A percentile compares a stretch with the other conserved stretches of the same genome.
Evolutionary conservation across 2,888 invertebrate genomes (phyloP).

Genomic region (Polia nebulosa): DNA sequence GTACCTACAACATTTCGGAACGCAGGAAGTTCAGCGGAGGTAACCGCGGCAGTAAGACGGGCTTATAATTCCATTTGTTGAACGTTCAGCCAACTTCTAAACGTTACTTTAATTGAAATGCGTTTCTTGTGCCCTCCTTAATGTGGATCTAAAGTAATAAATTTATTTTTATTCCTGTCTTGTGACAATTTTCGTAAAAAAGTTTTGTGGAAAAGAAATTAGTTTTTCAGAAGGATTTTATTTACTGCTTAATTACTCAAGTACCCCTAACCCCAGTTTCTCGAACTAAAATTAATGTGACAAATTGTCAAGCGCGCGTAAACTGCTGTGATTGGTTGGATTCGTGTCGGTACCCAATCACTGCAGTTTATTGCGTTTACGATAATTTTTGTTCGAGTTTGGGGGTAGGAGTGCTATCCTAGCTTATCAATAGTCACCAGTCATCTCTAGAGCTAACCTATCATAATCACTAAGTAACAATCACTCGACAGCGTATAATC

Average conservation of each 20-base stretch:
- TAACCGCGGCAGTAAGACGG: conserved; percentile 74
- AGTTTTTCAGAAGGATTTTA: not conserved
- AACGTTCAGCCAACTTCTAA: conserved; percentile 67
- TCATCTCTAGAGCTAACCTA: conserved; percentile 12
- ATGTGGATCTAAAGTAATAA: conserved; percentile 52
- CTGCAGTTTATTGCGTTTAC: too few relatives aligned
- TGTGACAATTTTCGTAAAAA: not conserved
- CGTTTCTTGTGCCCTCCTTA: conserved; percentile 67
- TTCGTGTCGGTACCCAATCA: too few relatives aligned
- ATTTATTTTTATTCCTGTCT: conserved; percentile 43
- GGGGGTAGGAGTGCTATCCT: not conserved
- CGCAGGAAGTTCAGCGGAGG: conserved; percentile 61
- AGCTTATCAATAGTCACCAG: not conserved
- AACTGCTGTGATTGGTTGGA: too few relatives aligned
- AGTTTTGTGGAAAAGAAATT: not conserved
- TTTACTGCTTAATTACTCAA: not conserved
- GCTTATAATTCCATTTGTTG: conserved; percentile 81
- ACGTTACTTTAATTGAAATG: conserved; percentile 77
- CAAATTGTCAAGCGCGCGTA: too few relatives aligned
- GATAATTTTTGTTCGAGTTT: too few relatives aligned
- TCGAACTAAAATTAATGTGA: too few relatives aligned
- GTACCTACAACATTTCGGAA: conserved; percentile 49
- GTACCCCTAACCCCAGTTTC: too few relatives aligned
- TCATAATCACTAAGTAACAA: not conserved
- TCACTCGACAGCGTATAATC: not conserved